Evolutionary conservation across 2,888 invertebrate species (phyloP), one percentile per base, ranked within the genome.

Genomic region (Falcaria lacertinaria): DNA sequence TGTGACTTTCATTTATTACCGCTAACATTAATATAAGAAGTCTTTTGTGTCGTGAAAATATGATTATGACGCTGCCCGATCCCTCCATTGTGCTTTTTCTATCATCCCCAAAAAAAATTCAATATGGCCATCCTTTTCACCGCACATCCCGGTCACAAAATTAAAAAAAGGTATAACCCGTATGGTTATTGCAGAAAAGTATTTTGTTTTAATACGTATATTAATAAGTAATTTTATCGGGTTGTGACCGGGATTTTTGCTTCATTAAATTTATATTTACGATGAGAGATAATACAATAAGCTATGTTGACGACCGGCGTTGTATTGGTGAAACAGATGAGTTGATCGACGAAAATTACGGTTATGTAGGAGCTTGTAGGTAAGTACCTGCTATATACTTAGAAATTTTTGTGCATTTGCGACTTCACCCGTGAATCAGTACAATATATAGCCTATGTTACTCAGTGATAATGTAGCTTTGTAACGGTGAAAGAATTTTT

Each of bases 11-110:
- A 84, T 87, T 84, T 82, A 81, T 85, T 81, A 80, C 74, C 66
- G 65, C 73, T 57, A 74, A 76, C 83, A 86, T 87, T 87, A 85
- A 81, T 69, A 81, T 79, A 80, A 83, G 80, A 75, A 81, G 76
- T 79, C 82, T 59, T 84, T 87, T 87, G 85, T 88, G 78, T 43
- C 53, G 68, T 72, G 69, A 79, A 87, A 87, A 87, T 86, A 87
- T 85, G 85, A 86, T 83, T 85, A 87, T 82, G 83, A 78, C 82
- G 65, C 71, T 69, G 72, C 66, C 72, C 76, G 74, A 58, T 74
- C 82, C 65, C 70, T 65, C 82, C 71, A 80, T 87, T 86, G 87
- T 86, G 76, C 84, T 77, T 82, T 84, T 79, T 74, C 64, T n/a
- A n/a, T n/a, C n/a, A n/a, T 57, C 68, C 52, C 57, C 61, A 61